phyloP scores from a whole-genome alignment of 2,113 vertebrate genomes.

The Regulus satrapa region DNA sequence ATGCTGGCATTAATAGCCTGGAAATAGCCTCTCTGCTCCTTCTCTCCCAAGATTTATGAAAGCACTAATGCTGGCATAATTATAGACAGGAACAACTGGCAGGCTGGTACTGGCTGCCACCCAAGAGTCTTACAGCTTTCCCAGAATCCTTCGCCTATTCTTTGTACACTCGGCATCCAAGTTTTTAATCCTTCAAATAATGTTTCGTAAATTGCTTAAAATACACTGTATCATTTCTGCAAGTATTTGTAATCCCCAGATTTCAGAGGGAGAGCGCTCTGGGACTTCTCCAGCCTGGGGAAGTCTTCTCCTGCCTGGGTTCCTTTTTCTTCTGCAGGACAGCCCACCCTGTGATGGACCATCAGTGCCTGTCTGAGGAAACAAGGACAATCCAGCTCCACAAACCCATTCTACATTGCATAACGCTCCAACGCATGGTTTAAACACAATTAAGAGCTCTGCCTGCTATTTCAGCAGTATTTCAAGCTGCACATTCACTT shows the following conservation, averaged over 20 bases:
- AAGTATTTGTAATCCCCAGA: background rate
- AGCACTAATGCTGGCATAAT: conserved; percentile 56
- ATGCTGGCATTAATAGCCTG: conserved; percentile 68
- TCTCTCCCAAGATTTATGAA: conserved; percentile 58
- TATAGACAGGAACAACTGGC: conserved; percentile 41
- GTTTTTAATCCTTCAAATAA: conserved; percentile 47
- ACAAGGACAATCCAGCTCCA: background rate
- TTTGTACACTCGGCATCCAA: background rate
- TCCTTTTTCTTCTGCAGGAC: background rate
- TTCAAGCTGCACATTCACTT: background rate
- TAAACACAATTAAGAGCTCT: background rate
- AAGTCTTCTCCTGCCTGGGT: background rate
- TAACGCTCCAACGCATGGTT: background rate
- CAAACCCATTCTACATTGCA: background rate
- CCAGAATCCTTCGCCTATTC: conserved; percentile 41
- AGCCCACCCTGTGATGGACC: background rate
- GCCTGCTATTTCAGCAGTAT: conserved; percentile 7
- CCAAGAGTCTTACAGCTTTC: conserved; percentile 47
- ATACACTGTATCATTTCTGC: conserved; percentile 14
- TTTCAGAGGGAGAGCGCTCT: background rate
- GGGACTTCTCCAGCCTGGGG: background rate
- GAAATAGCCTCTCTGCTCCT: conserved; percentile 54
- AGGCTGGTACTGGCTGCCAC: conserved; percentile 52
- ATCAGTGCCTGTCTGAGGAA: background rate
- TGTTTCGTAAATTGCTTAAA: conserved; percentile 19